Conservation (phyloP, 2,888 invertebrate species). For the Lumbricus terrestris region DNA sequence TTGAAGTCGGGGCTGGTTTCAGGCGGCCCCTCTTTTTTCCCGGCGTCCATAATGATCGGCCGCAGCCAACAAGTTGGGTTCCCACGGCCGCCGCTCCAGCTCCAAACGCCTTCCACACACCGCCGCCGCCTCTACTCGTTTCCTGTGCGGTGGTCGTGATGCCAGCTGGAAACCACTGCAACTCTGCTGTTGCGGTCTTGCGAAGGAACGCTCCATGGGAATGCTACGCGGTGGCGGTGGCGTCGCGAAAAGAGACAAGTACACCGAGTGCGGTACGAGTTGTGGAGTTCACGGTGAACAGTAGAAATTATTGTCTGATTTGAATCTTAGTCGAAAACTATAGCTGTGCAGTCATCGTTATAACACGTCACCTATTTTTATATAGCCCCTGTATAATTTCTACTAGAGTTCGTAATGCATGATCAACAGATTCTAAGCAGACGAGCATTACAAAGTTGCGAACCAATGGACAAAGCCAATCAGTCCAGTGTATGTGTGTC, state of each 20-base stretch:
- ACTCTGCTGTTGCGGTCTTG: background rate
- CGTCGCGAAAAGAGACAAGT: background rate
- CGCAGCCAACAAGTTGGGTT: background rate
- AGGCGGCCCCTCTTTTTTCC: background rate
- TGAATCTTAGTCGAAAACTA: no score
- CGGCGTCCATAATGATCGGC: background rate
- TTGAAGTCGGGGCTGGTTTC: conserved; percentile 3
- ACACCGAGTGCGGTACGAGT: background rate
- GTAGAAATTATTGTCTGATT: background rate
- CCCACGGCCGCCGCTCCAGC: background rate
- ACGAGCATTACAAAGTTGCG: background rate
- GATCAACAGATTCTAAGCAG: background rate
- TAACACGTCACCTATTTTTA: no score
- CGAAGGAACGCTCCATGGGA: background rate
- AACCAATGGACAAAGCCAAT: background rate
- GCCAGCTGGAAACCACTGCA: background rate
- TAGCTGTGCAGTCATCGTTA: no score
- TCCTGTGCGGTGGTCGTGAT: background rate
- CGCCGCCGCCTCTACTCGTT: background rate
- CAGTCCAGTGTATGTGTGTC: no score
- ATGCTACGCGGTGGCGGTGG: background rate
- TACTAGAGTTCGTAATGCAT: no score
- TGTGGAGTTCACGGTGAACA: background rate
- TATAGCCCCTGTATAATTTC: no score
- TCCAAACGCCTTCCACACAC: background rate